Base-by-base conservation (phyloP, 2,797 vertebrate genomes). In the Clarias fuscus region DNA sequence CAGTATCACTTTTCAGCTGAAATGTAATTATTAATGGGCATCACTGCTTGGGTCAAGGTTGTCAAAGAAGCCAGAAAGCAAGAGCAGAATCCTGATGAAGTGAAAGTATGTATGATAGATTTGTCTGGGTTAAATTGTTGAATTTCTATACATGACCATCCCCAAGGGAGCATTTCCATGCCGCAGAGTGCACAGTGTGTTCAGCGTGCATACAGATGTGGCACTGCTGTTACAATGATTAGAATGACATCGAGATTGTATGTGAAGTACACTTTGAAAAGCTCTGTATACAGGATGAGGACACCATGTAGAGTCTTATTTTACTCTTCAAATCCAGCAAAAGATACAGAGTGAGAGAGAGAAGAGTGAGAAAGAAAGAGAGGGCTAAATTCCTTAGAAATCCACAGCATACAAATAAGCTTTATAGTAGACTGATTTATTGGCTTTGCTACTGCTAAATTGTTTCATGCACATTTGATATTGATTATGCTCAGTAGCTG, bases 71-170 rank as follows among this genome's bases (percentile, higher is more conserved):
- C 33, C 8, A 27, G 56, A 80, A 22, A 72, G 18, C 56, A 67
- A 64, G 20, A 58, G 65, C 59, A 65, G 59, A 82, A 73, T 73
- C 68, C 30, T 75, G 79, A 86, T 86, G 43, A 75, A 82, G 5
- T 43, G 68, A 82, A 6, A 53, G 8, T 33, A 13, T 43, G 56
- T 73, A 59, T 73, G 85, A 82, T 64, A 75, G 62, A 8, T 64
- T 72, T 75, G 59, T 59, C 22, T 15, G 27, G 13, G 43, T 27
- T 58, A 58, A 86, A 81, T 72, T 37, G n/a, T 48, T 17, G 30
- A 22, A 68, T 71, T 85, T 86, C 70, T 86, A 56, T 76, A 71
- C n/a, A 71, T 67, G 27, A 73, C 30, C 48, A 27, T 67, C 68
- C 61, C 48, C 56, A 43, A 84, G 22, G 59, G 73, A 84, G 37